Evolutionary conservation across 2,113 vertebrate genomes (phyloP).

Genomic region (Steatornis caripensis): DNA sequence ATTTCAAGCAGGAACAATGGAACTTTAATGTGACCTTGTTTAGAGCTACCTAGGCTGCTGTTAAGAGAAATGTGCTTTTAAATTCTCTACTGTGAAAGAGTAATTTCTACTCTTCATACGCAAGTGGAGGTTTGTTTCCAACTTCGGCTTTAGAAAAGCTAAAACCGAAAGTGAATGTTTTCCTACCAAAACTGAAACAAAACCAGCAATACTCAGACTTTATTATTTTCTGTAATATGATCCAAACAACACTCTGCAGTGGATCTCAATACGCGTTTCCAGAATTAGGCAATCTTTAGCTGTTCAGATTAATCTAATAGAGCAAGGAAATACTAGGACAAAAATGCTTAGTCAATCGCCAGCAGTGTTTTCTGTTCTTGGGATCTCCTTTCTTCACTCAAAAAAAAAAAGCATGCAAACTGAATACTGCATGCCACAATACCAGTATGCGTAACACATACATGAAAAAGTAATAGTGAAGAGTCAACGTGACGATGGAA

Average conservation of each 20-base stretch:
- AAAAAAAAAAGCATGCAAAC: neutral
- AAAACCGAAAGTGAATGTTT: neutral
- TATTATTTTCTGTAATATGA: constrained; percentile 2
- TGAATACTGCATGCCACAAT: neutral
- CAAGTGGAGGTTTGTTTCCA: neutral
- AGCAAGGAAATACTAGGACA: neutral
- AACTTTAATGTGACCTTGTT: constrained; percentile 57
- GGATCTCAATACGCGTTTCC: neutral
- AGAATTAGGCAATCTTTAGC: neutral
- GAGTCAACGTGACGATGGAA: neutral
- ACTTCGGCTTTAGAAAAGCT: neutral
- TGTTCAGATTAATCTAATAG: neutral
- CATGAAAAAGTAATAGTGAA: neutral
- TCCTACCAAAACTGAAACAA: neutral
- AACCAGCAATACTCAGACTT: neutral
- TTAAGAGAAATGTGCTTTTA: neutral
- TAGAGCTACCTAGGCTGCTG: neutral
- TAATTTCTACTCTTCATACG: neutral
- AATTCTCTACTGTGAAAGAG: neutral
- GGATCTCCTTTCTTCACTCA: neutral
- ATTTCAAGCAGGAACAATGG: constrained; percentile 21
- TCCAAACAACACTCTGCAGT: neutral
- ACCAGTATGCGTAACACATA: neutral
- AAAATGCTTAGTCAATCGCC: neutral
- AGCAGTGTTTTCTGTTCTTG: neutral